These are phyloP conservation scores for Leptinotarsa peninsularis DNA, from an alignment of 2,888 invertebrate species.

Conservation along the genomic window DNA sequence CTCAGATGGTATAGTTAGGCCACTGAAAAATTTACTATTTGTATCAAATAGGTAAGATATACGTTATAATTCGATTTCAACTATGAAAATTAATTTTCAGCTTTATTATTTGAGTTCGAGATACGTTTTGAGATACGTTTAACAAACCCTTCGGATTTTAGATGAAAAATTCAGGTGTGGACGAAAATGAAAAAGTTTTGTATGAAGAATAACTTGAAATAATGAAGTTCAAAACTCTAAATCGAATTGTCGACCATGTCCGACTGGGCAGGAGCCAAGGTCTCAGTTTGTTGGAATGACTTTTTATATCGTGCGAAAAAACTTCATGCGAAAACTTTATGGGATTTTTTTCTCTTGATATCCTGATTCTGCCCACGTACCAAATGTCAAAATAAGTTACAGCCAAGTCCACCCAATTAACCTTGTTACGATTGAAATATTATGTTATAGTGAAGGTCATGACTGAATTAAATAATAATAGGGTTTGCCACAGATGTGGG, in stretches of 20 bases:
- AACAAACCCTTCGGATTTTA: too few species aligned
- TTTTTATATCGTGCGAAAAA: not conserved
- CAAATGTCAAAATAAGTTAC: slow-evolving; percentile 14
- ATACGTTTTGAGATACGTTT: too few species aligned
- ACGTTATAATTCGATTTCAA: too few species aligned
- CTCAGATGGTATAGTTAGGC: too few species aligned
- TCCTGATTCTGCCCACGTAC: slow-evolving; percentile 24
- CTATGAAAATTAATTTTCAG: too few species aligned
- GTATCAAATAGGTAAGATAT: too few species aligned
- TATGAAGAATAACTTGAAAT: too few species aligned
- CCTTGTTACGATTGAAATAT: slow-evolving; percentile 35
- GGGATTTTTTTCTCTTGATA: slow-evolving; percentile 12
- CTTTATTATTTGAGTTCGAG: too few species aligned
- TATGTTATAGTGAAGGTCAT: slow-evolving; percentile 31
- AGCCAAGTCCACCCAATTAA: slow-evolving; percentile 23
- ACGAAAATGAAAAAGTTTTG: too few species aligned
- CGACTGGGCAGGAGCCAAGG: not conserved
- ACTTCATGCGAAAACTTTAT: slow-evolving; percentile 17
- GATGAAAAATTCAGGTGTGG: too few species aligned
- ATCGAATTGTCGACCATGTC: not conserved
- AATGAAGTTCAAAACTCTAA: not conserved
- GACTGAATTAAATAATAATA: slow-evolving; percentile 28
- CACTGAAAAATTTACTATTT: too few species aligned
- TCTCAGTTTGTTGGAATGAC: slow-evolving; percentile 7
- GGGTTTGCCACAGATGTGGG: slow-evolving; percentile 7